Percentiles rank a stretch among this genome's conserved stretches.
phyloP scores from a whole-genome alignment of 1,140 invertebrate genomes.

The Drosophila willistoni region DNA sequence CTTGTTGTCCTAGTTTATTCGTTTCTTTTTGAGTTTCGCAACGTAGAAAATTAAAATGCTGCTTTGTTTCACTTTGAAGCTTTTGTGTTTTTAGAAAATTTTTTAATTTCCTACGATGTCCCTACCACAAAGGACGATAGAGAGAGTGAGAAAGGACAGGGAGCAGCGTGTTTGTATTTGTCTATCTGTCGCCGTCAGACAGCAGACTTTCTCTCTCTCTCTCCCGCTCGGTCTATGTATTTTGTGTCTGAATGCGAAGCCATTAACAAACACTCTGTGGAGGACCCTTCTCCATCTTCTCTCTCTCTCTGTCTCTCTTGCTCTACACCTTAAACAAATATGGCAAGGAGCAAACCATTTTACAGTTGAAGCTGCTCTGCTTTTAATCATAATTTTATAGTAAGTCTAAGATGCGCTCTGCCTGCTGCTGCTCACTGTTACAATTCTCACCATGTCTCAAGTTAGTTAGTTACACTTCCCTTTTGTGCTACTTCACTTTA shows the following conservation, averaged over 20 bases:
- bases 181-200: slow-evolving; percentile 22
- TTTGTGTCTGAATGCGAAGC: slow-evolving; percentile 29
- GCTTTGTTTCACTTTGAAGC: slow-evolving; percentile 66
- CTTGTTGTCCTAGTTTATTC: slow-evolving; percentile 28
- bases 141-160: slow-evolving; percentile 24
- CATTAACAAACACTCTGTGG: slow-evolving; percentile 55
- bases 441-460: slow-evolving; percentile 37
- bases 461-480: slow-evolving; percentile 42
- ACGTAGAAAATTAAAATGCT: slow-evolving; percentile 67
- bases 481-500: slow-evolving; percentile 53
- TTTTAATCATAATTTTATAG: slow-evolving; percentile 80
- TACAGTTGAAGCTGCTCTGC: slow-evolving; percentile 54
- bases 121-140: slow-evolving; percentile 36
- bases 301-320: background rate
- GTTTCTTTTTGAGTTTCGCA: slow-evolving; percentile 31
- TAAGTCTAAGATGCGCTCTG: slow-evolving; percentile 40
- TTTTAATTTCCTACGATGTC: slow-evolving; percentile 64
- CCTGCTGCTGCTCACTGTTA: slow-evolving; percentile 12
- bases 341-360: slow-evolving; percentile 31
- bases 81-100: slow-evolving; percentile 57
- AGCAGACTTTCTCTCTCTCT: slow-evolving; percentile 20
- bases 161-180: slow-evolving; percentile 35
- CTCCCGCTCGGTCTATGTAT: slow-evolving; percentile 26
- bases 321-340: slow-evolving; percentile 62
- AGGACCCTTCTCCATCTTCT: slow-evolving; percentile 4